Conservation (phyloP, 1,140 invertebrate species). For the Caenorhabditis inopinata region DNA sequence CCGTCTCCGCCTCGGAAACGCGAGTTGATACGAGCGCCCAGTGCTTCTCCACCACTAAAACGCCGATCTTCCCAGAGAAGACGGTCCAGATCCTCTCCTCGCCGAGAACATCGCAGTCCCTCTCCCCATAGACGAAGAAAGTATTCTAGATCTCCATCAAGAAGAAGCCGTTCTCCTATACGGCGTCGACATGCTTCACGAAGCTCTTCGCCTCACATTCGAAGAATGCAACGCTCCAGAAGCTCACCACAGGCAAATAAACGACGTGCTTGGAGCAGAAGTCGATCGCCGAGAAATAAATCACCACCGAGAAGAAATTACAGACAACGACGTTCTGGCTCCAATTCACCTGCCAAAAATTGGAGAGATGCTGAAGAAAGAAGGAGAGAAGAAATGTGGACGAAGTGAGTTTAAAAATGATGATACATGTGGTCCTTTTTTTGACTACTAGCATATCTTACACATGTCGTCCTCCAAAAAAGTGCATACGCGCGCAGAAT, state of each 20-base stretch:
- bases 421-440: too few relatives aligned
- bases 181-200: neutral
- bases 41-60: neutral
- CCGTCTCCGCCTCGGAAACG: neutral
- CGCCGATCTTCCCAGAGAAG: neutral
- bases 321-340: neutral
- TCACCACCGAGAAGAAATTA: neutral
- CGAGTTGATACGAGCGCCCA: slow-evolving; percentile 4
- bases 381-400: slow-evolving; percentile 27
- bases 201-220: neutral
- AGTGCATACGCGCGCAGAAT: too few relatives aligned
- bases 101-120: neutral
- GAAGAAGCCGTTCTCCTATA: neutral
- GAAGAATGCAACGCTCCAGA: neutral
- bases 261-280: neutral
- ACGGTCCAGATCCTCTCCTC: neutral
- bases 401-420: neutral
- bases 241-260: neutral
- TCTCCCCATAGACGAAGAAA: neutral
- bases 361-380: slow-evolving; percentile 3
- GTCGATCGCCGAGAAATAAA: neutral
- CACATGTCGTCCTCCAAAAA: too few relatives aligned
- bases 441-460: too few relatives aligned
- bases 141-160: neutral
- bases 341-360: neutral